These are phyloP conservation scores for Sphyrna mokarran DNA, from an alignment of 2,113 vertebrate species.

Conservation along the genomic window DNA sequence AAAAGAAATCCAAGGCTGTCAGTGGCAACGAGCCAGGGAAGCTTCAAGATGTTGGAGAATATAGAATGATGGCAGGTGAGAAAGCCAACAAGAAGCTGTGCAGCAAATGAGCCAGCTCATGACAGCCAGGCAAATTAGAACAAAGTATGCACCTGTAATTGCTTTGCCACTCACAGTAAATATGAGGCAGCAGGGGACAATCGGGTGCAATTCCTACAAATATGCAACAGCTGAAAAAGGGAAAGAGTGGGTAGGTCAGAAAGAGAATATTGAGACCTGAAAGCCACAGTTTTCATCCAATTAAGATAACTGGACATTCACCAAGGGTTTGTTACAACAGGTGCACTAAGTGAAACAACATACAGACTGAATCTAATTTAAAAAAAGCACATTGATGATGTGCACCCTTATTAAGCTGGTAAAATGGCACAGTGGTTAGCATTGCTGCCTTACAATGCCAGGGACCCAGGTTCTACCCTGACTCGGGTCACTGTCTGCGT, in stretches of 20 bases:
- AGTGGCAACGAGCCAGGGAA: background rate
- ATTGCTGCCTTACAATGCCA: too few relatives aligned
- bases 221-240: background rate
- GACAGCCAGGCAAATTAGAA: conserved; percentile 23
- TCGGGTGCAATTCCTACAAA: background rate
- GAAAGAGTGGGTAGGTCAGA: background rate
- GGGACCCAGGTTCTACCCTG: too few relatives aligned
- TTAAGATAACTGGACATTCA: background rate
- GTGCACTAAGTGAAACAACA: background rate
- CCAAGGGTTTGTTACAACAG: background rate
- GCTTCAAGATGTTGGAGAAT: conserved; percentile 1
- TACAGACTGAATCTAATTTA: background rate
- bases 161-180: conserved; percentile 20
- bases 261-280: background rate
- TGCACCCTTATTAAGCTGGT: background rate
- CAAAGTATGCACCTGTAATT: conserved; percentile 24
- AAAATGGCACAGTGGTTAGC: too few relatives aligned
- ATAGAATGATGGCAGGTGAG: conserved; percentile 20
- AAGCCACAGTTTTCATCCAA: background rate
- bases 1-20: background rate
- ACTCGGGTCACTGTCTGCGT: too few relatives aligned
- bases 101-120: conserved; percentile 26
- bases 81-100: conserved; percentile 31
- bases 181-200: background rate
- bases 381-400: background rate